phyloP scores from a whole-genome alignment of 2,888 invertebrate species.

The Oligia strigilis region DNA sequence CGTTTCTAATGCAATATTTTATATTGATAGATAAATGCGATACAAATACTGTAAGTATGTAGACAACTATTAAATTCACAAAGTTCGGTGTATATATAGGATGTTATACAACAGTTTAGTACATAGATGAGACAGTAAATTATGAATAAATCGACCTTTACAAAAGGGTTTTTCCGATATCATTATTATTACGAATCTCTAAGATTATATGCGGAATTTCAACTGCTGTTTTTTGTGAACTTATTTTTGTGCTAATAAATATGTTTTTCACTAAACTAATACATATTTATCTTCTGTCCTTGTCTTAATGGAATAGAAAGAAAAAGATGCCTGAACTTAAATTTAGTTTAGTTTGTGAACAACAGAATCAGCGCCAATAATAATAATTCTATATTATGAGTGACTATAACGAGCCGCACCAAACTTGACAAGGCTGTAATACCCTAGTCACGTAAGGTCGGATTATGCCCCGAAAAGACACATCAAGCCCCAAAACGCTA shows the following conservation, averaged over 20 bases:
- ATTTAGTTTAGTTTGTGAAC: too few species aligned
- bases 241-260: background rate
- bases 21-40: slow-evolving; percentile 36
- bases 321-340: too few species aligned
- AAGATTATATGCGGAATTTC: background rate
- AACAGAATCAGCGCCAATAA: background rate
- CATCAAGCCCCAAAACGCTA: background rate
- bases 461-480: background rate
- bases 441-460: background rate
- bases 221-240: background rate
- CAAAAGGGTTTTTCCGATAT: background rate
- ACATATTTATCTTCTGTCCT: too few species aligned
- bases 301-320: too few species aligned
- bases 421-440: background rate
- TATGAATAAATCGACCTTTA: background rate
- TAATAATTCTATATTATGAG: background rate
- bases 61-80: slow-evolving; percentile 27
- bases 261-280: background rate
- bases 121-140: slow-evolving; percentile 29
- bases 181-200: background rate
- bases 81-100: slow-evolving; percentile 44
- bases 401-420: background rate
- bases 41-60: slow-evolving; percentile 39
- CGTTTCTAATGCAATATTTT: slow-evolving; percentile 17
- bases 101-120: slow-evolving; percentile 21